phyloP scores from a whole-genome alignment of 1,140 invertebrate genomes.

The Papilio polytes region DNA sequence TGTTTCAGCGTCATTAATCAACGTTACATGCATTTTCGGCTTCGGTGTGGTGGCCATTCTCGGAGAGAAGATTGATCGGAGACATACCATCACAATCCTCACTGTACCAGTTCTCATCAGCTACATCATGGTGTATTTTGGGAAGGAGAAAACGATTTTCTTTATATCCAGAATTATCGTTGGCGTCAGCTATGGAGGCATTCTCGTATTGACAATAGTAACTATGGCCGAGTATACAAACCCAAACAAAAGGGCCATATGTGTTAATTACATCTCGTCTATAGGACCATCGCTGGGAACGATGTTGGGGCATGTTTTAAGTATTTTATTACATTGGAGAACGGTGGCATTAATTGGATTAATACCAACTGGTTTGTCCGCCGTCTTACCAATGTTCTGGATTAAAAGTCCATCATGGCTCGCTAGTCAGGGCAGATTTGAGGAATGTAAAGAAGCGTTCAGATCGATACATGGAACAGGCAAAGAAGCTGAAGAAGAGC shows the following conservation, averaged over 20 bases:
- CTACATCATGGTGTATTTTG: constrained; percentile 14
- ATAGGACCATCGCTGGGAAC: constrained; percentile 35
- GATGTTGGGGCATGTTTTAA: constrained; percentile 38
- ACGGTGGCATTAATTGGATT: constrained; percentile 47
- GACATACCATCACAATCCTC: constrained; percentile 29
- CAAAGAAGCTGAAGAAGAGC: constrained; percentile 41
- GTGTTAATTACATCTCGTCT: constrained; percentile 41
- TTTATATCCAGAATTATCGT: not conserved
- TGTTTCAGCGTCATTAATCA: constrained; percentile 47
- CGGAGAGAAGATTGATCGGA: constrained; percentile 42
- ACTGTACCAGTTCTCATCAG: constrained; percentile 2
- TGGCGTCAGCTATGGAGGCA: constrained; percentile 21
- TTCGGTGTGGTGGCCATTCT: constrained; percentile 38
- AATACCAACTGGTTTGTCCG: constrained; percentile 46
- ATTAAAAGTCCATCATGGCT: constrained; percentile 48
- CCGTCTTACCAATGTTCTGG: constrained; percentile 47
- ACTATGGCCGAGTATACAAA: constrained; percentile 20
- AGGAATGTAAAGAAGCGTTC: constrained; percentile 44
- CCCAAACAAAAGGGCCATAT: constrained; percentile 26
- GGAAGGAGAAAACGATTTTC: not conserved
- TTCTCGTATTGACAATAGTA: not conserved
- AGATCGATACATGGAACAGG: constrained; percentile 17
- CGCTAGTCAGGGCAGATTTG: constrained; percentile 41
- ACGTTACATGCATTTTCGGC: constrained; percentile 43
- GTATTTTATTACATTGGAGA: constrained; percentile 46